Base-by-base conservation (phyloP, 2,113 vertebrate genomes). In the Clinocottus analis region DNA sequence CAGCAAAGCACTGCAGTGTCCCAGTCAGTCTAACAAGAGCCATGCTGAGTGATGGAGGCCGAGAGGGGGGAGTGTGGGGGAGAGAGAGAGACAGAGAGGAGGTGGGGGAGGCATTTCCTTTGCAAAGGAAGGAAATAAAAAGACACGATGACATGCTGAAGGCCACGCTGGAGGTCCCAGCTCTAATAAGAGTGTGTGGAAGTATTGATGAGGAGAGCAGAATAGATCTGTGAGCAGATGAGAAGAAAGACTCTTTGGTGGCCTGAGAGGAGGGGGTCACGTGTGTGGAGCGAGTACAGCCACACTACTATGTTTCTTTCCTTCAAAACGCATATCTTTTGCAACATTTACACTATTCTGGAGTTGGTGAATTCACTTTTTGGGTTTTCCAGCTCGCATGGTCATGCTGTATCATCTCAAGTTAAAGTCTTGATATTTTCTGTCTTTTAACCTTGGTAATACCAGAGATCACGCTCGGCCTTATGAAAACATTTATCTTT, bases 1-100 rank as follows among this genome's bases (percentile, higher is more conserved):
- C 41, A 68, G 67, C 60, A 58, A 72, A 56, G 41, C 59, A 61
- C 10, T 21, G 41, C 56, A 76, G 72, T 56, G 72, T 79, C 66
- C 6, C 19, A 55, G 63, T 83, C 39, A 31, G 45, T 19, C 19
- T 43, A 68, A 39, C 47, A 63, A 59, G 60, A 51, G 1, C 4
- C 72, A 59, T 31, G 76, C 72, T 75, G 75, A 39, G 84, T 41
- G 55, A 49, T 55, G 2, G 64, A 72, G 71, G 29, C 29, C 2
- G 49, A 25, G 21, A 41, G 65, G 60, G 53, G 68, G 41, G 7
- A 25, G 66, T 23, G 16, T 9, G 19, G 33, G 37, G 12, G 39
- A 25, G 49, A 25, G 25, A 12, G 29, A 59, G 23, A 29, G 73
- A 0, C 17, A 47, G 4, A 16, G 49, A 37, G 29, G 19, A 19